Evolutionary conservation across 2,888 invertebrate genomes (phyloP), one percentile per base, ranked within the genome.

Genomic region (Nycteola revayana): DNA sequence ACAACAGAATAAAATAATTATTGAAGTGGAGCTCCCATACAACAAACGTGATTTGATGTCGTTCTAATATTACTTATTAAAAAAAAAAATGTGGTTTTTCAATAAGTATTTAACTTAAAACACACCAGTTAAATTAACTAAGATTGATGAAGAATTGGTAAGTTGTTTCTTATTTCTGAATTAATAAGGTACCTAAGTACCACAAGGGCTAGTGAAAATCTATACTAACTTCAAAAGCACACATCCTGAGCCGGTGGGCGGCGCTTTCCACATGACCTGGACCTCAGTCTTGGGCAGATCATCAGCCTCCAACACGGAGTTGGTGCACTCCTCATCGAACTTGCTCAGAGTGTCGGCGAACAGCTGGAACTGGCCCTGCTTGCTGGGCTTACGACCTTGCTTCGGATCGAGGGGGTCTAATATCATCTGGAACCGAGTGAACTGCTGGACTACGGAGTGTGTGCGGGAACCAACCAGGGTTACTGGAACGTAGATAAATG

Each of bases 211-310:
- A 10, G 3, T 3, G 8, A 11, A 25, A 9, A 38, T 21, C 23
- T 24, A 3, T 4, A 71, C 80, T 85, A 74, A 95, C 92, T 94
- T 96, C 66, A 98, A 92, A 14, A 94, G 91, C 21, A 97, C 93
- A 72, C 98, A 98, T 44, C 97, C 96, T 0, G 95, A 93, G 2
- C 95, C 95, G 5, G 93, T 84, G 7, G 93, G 91, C 0, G 98
- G 98, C 7, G 98, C 96, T 28, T 93, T 94, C 98, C 98, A 98
- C 90, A 95, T 93, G 44, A 96, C 94, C 67, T 94, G 94, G 5
- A 97, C 92, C 67, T 95, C 95, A 0, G 94, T 93, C 79, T 97
- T 97, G 5, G 93, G 92, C 33, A 94, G 86, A 59, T 94, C 92
- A 44, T 94, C 94, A 0, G 93, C 92, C 68, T 97, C 96, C 0